A percentile compares a stretch with the other conserved stretches of the same genome.
Conservation (phyloP, 1,140 invertebrate species). For the Neuroterus valhalla region DNA sequence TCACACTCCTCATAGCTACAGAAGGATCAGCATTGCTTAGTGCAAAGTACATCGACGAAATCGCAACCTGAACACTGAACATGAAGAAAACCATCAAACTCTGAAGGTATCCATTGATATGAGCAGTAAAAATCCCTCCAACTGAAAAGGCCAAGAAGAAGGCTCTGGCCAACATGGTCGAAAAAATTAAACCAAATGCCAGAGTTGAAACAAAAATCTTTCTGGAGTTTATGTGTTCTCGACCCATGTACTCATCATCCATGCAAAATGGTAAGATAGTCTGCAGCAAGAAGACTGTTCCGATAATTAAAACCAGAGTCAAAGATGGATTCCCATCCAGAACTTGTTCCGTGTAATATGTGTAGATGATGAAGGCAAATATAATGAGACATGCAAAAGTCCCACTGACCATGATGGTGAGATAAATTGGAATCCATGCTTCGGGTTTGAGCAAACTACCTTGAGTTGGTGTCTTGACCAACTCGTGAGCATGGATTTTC, state of each 20-base stretch:
- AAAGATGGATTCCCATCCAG: constrained; percentile 76
- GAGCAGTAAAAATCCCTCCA: constrained; percentile 77
- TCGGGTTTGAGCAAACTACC: constrained; percentile 60
- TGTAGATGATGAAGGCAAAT: constrained; percentile 74
- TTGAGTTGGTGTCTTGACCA: constrained; percentile 2
- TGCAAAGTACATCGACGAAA: constrained; percentile 70
- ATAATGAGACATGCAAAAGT: constrained; percentile 72
- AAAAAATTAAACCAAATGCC: constrained; percentile 76
- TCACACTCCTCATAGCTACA: constrained; percentile 53
- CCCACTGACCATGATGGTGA: constrained; percentile 73
- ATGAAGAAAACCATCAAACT: constrained; percentile 77
- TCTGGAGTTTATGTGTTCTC: constrained; percentile 70
- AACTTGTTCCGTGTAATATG: constrained; percentile 74
- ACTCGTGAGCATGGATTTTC: neutral
- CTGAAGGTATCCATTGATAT: constrained; percentile 79
- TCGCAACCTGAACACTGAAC: constrained; percentile 74
- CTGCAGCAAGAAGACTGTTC: constrained; percentile 73
- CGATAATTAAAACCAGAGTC: constrained; percentile 75
- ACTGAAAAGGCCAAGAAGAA: constrained; percentile 78
- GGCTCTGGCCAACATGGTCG: constrained; percentile 76
- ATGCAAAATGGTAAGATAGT: constrained; percentile 77
- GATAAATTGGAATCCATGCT: constrained; percentile 72
- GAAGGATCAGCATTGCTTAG: constrained; percentile 59
- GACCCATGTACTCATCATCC: constrained; percentile 60
- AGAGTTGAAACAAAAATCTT: constrained; percentile 75